Evolutionary conservation across 2,888 invertebrate species (phyloP).

Genomic region (Drosophila birchii): DNA sequence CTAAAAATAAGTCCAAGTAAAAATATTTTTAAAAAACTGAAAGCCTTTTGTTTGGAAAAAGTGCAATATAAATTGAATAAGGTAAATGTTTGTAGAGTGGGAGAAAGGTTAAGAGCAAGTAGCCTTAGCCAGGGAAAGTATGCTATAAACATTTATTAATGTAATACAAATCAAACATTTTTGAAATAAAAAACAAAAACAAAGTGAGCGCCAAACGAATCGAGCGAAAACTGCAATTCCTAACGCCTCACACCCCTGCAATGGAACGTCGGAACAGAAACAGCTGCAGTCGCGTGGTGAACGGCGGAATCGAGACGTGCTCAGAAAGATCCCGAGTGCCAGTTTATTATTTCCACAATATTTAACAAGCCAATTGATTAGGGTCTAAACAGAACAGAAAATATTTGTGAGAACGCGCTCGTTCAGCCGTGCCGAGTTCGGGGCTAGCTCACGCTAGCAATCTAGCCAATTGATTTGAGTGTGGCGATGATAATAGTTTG

Average conservation of each 20-base stretch:
- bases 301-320: slow-evolving; percentile 18
- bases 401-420: slow-evolving; percentile 16
- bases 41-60: background rate
- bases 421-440: background rate
- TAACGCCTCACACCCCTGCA: slow-evolving; percentile 22
- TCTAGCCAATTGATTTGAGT: slow-evolving; percentile 30
- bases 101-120: background rate
- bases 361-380: slow-evolving; percentile 21
- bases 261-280: slow-evolving; percentile 15
- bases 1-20: slow-evolving; percentile 36
- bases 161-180: no score
- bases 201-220: slow-evolving; percentile 10
- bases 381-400: slow-evolving; percentile 13
- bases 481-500: slow-evolving; percentile 28
- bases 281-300: slow-evolving; percentile 6
- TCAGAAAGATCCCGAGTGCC: slow-evolving; percentile 4
- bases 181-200: no score
- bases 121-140: no score
- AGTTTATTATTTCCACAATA: slow-evolving; percentile 6
- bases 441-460: slow-evolving; percentile 14
- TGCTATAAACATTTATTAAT: no score
- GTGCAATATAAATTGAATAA: background rate
- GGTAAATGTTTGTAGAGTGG: background rate
- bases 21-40: slow-evolving; percentile 1
- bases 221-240: slow-evolving; percentile 20